Conservation (phyloP, 2,113 vertebrate genomes). For the Phalacrocorax carbo region DNA sequence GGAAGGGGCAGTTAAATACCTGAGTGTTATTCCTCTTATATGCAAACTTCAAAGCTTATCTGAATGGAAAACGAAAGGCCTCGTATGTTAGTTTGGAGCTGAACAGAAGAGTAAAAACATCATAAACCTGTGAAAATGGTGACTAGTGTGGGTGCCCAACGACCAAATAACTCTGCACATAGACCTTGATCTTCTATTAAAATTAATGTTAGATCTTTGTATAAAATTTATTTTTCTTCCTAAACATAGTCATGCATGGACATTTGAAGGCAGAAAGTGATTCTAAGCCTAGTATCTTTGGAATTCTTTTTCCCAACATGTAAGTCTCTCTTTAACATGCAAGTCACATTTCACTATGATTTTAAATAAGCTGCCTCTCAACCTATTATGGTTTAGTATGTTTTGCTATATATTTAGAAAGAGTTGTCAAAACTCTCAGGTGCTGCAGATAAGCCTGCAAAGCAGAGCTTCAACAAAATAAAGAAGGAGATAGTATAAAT, state of each 20-base stretch:
- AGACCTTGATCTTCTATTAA: not conserved
- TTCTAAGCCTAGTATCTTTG: not conserved
- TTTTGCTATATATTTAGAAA: slow-evolving; percentile 9
- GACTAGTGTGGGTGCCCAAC: not conserved
- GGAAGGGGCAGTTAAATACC: not conserved
- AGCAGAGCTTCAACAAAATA: slow-evolving; percentile 24
- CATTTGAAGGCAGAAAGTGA: not conserved
- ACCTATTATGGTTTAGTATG: not conserved
- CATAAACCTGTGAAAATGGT: not conserved
- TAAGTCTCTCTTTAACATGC: slow-evolving; percentile 21
- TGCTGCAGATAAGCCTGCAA: slow-evolving; percentile 9
- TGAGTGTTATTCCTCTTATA: not conserved
- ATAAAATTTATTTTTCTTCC: not conserved
- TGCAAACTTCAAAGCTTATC: not conserved
- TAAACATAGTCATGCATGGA: not conserved
- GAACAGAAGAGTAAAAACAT: not conserved
- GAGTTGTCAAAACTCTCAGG: slow-evolving; percentile 33
- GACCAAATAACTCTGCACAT: not conserved
- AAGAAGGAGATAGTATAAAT: not conserved
- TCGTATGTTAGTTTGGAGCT: not conserved
- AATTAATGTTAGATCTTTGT: not conserved
- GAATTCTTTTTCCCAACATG: not conserved
- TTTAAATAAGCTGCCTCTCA: slow-evolving; percentile 24
- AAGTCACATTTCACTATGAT: not conserved
- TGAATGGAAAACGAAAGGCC: not conserved